Base-by-base conservation (phyloP, 2,888 invertebrate genomes). In the Furcula furcula region DNA sequence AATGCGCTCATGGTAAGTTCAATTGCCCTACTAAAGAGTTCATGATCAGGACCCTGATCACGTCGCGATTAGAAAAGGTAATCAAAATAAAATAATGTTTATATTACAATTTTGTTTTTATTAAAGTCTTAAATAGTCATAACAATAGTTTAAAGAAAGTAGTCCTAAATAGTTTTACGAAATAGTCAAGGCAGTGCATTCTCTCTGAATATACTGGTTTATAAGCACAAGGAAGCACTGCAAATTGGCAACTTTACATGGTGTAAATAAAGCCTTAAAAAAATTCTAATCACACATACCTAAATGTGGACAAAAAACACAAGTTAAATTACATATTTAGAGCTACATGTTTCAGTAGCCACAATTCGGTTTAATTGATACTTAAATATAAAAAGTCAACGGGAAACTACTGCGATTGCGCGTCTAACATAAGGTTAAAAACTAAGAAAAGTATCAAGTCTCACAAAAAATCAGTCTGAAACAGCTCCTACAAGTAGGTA, bases 161-260 rank as follows among this genome's bases (percentile, higher is more conserved):
- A n/a, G n/a, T n/a, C n/a, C n/a, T n/a, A n/a, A 1, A 12, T 23
- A 5, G 12, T 14, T 16, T 28, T 7, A 20, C 7, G 10, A 12
- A 23, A 23, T 3, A 7, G 23, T 23, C 23, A 45, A 46, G 33
- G 34, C 64, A 67, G 69, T 54, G 63, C 82, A 60, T 84, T 83
- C 65, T 68, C 87, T 87, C 85, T 83, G 80, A 74, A 79, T 87
- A 85, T 84, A 85, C 65, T 44, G 9, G 1, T 39, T 65, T 83
- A 85, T 86, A 86, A 61, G 49, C 82, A 79, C 85, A 87, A 87
- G 86, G 63, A 85, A 87, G 84, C 70, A 74, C 66, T 43, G 57
- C 9, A n/a, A 31, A 23, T 16, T 38, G 63, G 72, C 72, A 54
- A 50, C 73, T 79, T 85, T 82, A 80, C 80, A 41, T 6, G n/a